Base-by-base conservation (phyloP, 2,888 invertebrate genomes). In the Acrocyrtus sp. region DNA sequence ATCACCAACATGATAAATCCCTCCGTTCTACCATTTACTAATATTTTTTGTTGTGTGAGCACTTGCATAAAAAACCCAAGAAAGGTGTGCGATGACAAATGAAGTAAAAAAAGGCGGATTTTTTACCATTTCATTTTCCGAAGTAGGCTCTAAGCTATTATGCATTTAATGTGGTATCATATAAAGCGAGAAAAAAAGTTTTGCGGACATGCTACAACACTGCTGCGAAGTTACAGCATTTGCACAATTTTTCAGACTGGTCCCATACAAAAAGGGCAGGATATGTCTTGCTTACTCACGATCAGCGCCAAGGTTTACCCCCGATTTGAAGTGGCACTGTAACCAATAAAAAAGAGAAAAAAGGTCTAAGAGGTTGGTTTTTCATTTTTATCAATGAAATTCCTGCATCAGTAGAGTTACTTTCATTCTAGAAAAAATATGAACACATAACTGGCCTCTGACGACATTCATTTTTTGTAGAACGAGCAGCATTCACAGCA, bases 1-100 rank as follows among this genome's bases (percentile, higher is more conserved):
- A 57, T 57, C 58, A 63, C 53, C 21, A 56, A 34, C 17, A 24
- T 2, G n/a, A n/a, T n/a, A n/a, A n/a, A n/a, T n/a, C n/a, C 17
- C 43, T 12, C 62, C 22, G 19, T 41, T 27, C 53, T 10, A 50
- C 29, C 61, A 48, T 51, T 22, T 34, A 34, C 34, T 12, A 5
- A 34, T 34, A 34, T n/a, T n/a, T n/a, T n/a, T n/a, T n/a, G n/a
- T n/a, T n/a, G n/a, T n/a, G n/a, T n/a, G n/a, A n/a, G n/a, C n/a
- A n/a, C n/a, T n/a, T n/a, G n/a, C n/a, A n/a, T n/a, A n/a, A n/a
- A n/a, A n/a, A n/a, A n/a, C n/a, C n/a, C n/a, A n/a, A n/a, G n/a
- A n/a, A n/a, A n/a, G n/a, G n/a, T n/a, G n/a, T n/a, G n/a, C n/a
- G n/a, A n/a, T n/a, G n/a, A n/a, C n/a, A n/a, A n/a, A n/a, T n/a